Evolutionary conservation across 2,113 vertebrate species (phyloP).

Genomic region (Dipodomys ordii): DNA sequence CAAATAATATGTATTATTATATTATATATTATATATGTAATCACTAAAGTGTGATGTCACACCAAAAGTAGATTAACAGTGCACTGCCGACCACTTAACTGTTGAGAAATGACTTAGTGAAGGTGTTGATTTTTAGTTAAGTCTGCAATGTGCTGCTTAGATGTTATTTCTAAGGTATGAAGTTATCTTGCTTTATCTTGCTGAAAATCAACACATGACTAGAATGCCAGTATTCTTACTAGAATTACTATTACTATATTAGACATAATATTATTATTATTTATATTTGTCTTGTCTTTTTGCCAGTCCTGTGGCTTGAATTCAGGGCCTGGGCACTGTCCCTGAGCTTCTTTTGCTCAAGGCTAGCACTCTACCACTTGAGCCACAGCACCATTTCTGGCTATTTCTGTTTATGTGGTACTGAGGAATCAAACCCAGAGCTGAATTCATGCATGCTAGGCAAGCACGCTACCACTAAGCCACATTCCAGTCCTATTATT

Average conservation of each 20-base stretch:
- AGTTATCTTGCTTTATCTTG: constrained; percentile 37
- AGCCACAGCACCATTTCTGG: no score
- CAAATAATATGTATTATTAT: no score
- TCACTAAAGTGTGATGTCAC: background rate
- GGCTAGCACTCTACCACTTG: no score
- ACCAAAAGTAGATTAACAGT: background rate
- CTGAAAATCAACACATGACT: constrained; percentile 8
- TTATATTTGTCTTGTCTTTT: background rate
- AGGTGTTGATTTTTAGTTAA: constrained; percentile 12
- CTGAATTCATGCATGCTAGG: no score
- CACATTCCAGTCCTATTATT: background rate
- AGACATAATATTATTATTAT: constrained; percentile 5
- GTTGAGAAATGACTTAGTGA: background rate
- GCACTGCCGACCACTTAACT: background rate
- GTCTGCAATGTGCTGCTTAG: background rate
- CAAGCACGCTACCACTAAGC: no score
- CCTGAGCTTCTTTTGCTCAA: no score
- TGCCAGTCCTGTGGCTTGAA: no score
- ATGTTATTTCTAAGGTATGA: constrained; percentile 28
- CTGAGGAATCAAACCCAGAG: no score
- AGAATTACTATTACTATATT: background rate
- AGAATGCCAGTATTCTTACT: background rate
- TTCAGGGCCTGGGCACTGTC: no score
- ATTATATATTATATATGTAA: no score
- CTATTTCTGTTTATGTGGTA: no score